These are phyloP conservation scores for Macrosiphum euphorbiae DNA, from an alignment of 2,888 invertebrate species.

Conservation along the genomic window DNA sequence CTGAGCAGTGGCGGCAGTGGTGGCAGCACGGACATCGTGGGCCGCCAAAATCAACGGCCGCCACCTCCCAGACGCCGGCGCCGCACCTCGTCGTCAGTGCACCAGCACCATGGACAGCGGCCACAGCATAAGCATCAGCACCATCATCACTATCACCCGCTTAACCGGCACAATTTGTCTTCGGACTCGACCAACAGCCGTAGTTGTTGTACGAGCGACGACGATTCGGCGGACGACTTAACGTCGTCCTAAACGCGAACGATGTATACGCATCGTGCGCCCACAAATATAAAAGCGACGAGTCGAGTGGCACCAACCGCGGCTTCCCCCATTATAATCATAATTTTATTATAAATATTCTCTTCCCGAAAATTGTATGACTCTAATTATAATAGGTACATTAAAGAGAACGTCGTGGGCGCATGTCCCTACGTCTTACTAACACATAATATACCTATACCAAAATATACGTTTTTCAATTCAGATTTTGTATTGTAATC, in stretches of 20 bases:
- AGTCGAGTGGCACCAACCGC: not conserved
- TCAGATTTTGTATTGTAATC: too few species aligned
- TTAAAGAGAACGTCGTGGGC: too few species aligned
- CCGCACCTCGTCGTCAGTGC: not conserved
- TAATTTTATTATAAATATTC: too few species aligned
- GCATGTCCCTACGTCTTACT: too few species aligned
- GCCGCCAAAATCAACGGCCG: not conserved
- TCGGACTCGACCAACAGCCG: constrained; percentile 56
- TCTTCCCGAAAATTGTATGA: too few species aligned
- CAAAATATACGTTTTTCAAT: too few species aligned
- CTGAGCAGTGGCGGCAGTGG: constrained; percentile 49
- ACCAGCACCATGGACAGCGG: constrained; percentile 27
- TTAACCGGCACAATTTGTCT: constrained; percentile 35
- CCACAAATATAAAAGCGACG: not conserved
- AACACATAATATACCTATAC: too few species aligned
- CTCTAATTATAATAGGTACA: too few species aligned
- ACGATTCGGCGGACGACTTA: constrained; percentile 50
- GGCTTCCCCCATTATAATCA: not conserved
- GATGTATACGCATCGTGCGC: not conserved
- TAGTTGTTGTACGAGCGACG: constrained; percentile 50
- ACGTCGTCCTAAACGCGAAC: constrained; percentile 38
- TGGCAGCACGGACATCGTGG: not conserved
- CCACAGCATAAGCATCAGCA: not conserved
- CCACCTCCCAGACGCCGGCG: constrained; percentile 32
- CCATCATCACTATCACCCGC: constrained; percentile 34